Conservation (phyloP, 2,888 invertebrate genomes). For the Lordiphosa fenestrarum region DNA sequence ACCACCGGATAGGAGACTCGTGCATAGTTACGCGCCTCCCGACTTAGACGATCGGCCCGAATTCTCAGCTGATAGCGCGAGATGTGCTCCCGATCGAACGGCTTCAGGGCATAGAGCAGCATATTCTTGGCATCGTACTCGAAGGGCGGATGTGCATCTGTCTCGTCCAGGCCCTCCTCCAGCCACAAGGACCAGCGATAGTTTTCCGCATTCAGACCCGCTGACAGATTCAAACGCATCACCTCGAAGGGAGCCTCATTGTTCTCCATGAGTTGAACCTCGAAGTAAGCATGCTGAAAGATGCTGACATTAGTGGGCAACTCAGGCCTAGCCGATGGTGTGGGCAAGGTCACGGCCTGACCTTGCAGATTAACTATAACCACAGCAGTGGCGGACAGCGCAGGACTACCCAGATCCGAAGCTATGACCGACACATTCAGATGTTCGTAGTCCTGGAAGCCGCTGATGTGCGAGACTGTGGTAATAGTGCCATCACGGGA, state of each 20-base stretch:
- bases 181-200: slow-evolving; percentile 85
- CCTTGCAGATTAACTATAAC: slow-evolving; percentile 85
- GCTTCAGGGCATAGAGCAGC: slow-evolving; percentile 86
- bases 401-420: slow-evolving; percentile 92
- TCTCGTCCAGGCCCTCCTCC: slow-evolving; percentile 81
- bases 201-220: slow-evolving; percentile 84
- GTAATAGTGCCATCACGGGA: slow-evolving; percentile 91
- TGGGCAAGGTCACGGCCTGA: slow-evolving; percentile 68
- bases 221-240: slow-evolving; percentile 88
- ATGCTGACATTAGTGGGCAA: slow-evolving; percentile 70
- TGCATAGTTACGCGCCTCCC: slow-evolving; percentile 86
- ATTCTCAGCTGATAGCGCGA: slow-evolving; percentile 83
- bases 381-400: slow-evolving; percentile 89
- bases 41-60: slow-evolving; percentile 80
- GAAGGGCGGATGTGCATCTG: slow-evolving; percentile 82
- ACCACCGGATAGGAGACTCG: slow-evolving; percentile 89
- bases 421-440: slow-evolving; percentile 91
- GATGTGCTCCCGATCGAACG: slow-evolving; percentile 88
- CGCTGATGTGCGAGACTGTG: slow-evolving; percentile 83
- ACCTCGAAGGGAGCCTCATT: slow-evolving; percentile 87
- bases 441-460: slow-evolving; percentile 79
- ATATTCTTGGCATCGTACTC: slow-evolving; percentile 89
- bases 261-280: slow-evolving; percentile 91
- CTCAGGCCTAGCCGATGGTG: slow-evolving; percentile 47
- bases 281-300: slow-evolving; percentile 88